Base-by-base conservation (phyloP, 2,888 invertebrate genomes). In the Cantharis rufa region DNA sequence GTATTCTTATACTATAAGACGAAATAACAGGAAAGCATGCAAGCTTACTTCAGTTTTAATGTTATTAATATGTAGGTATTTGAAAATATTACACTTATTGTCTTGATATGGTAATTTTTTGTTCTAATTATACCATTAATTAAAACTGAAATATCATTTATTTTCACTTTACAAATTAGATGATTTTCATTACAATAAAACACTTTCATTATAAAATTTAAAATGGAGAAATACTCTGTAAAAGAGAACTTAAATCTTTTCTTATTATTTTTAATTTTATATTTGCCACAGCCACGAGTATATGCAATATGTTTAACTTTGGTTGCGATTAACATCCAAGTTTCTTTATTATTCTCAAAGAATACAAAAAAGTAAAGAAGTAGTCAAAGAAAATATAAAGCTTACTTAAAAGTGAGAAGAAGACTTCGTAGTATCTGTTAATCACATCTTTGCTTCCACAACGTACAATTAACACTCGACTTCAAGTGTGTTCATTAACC, bases 391-490 rank as follows among this genome's bases (percentile, higher is more conserved):
- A 75, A 78, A 78, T 78, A n/a, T 78, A 78, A 74, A 72, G 62
- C 28, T 72, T 48, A 69, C 69, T 69, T 72, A 28, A 71, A 63
- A 69, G 64, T 75, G 62, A 72, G 78, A 62, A 66, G 62, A 62
- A 72, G 69, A 61, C 62, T 16, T 68, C 72, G 75, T 78, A 72
- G 70, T 70, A 70, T 75, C 72, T 18, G 61, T 70, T 78, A 78
- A 78, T 78, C 72, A 75, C 75, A 70, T 75, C 78, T 72, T 72
- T 72, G 21, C 68, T 69, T 16, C 74, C 64, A 62, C 75, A 72
- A 64, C 71, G 74, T 70, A 75, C 74, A 78, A 78, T 78, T 78
- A 78, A 75, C 75, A 75, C 78, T 78, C 75, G 78, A 78, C 78
- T 75, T 75, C 75, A 72, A 75, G 77, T 78, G 70, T 75, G 77